These are phyloP conservation scores for Chironomus riparius DNA, from an alignment of 2,888 invertebrate genomes.

Conservation along the genomic window DNA sequence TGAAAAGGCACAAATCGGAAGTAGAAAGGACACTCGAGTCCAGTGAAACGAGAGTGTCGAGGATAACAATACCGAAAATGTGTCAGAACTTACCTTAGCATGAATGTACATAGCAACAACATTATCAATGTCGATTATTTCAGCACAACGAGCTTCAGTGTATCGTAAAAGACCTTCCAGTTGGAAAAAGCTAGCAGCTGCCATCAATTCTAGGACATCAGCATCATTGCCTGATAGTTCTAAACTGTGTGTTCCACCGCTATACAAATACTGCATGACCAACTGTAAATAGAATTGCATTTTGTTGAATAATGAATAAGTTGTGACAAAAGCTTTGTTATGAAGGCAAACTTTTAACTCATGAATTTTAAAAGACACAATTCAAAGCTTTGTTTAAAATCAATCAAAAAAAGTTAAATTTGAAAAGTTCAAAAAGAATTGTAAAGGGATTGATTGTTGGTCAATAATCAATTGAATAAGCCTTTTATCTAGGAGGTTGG, in stretches of 20 bases:
- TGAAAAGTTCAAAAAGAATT: too few relatives aligned
- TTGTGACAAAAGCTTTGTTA: constrained; percentile 4
- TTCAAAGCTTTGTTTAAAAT: too few relatives aligned
- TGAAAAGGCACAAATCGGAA: too few relatives aligned
- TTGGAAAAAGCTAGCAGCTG: constrained; percentile 87
- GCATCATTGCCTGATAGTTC: constrained; percentile 73
- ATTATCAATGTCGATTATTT: constrained; percentile 76
- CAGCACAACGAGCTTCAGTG: constrained; percentile 77
- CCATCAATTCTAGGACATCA: constrained; percentile 80
- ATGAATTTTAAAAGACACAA: too few relatives aligned
- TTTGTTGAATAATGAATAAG: not conserved
- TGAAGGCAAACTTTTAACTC: not conserved
- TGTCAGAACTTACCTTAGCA: constrained; percentile 57
- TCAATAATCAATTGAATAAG: too few relatives aligned
- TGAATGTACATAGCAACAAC: constrained; percentile 89
- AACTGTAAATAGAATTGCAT: constrained; percentile 47
- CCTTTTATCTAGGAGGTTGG: too few relatives aligned
- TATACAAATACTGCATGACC: constrained; percentile 88
- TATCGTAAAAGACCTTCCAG: constrained; percentile 73
- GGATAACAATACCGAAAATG: not conserved
- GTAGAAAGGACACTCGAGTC: too few relatives aligned
- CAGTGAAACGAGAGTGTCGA: too few relatives aligned
- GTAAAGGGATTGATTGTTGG: too few relatives aligned
- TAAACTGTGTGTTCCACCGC: constrained; percentile 72
- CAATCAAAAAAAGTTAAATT: too few relatives aligned